Conservation (phyloP, 2,113 vertebrate species). For the Dasyornis broadbenti region DNA sequence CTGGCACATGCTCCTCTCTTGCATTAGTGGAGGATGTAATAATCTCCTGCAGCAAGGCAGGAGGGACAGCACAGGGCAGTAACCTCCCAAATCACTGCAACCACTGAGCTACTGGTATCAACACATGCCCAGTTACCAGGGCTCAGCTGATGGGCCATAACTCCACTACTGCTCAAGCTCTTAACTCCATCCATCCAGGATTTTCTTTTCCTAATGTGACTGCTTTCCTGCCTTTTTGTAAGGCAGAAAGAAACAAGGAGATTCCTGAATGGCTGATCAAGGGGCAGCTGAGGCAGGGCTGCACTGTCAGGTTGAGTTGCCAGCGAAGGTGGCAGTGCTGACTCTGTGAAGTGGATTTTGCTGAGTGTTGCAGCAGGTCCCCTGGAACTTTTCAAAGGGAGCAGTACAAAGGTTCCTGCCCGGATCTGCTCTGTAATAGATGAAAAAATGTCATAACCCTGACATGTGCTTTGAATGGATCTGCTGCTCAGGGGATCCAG, state of each 20-base stretch:
- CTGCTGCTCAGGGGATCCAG: not conserved
- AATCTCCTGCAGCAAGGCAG: not conserved
- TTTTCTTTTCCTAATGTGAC: not conserved
- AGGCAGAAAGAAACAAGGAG: not conserved
- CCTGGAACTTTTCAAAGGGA: not conserved
- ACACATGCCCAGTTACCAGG: not conserved
- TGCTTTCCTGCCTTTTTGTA: not conserved
- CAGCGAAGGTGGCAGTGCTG: not conserved
- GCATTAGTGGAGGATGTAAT: not conserved
- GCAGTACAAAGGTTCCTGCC: slow-evolving; percentile 1
- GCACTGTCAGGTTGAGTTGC: not conserved
- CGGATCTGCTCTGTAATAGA: not conserved
- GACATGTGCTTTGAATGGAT: not conserved
- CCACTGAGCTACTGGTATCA: not conserved
- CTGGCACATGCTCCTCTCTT: not conserved
- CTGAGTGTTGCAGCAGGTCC: not conserved
- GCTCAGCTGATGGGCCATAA: not conserved
- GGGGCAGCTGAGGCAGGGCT: not conserved
- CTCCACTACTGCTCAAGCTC: not conserved
- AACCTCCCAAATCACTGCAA: not conserved
- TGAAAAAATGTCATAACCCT: not conserved
- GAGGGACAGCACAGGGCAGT: not conserved
- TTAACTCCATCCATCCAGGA: not conserved
- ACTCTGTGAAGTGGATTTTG: not conserved
- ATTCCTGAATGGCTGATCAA: not conserved